phyloP scores from a whole-genome alignment of 2,888 invertebrate genomes.

The Coelinius sp. region DNA sequence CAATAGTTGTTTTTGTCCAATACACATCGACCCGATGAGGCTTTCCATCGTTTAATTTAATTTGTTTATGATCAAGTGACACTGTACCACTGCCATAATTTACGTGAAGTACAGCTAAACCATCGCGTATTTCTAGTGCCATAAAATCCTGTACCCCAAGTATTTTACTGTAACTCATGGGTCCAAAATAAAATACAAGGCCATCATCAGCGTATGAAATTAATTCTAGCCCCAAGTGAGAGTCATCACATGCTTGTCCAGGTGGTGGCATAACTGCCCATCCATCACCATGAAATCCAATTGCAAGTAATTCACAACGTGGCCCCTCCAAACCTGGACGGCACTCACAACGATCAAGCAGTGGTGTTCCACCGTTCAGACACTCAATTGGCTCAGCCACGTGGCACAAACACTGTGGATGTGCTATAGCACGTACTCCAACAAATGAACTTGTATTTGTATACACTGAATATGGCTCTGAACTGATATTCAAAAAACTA shows the following conservation, averaged over 20 bases:
- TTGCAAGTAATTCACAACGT: slow-evolving; percentile 89
- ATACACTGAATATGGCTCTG: slow-evolving; percentile 85
- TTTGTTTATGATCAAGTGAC: slow-evolving; percentile 78
- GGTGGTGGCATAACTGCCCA: slow-evolving; percentile 92
- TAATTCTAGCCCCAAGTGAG: slow-evolving; percentile 80
- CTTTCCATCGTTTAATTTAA: slow-evolving; percentile 85
- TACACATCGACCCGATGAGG: slow-evolving; percentile 86
- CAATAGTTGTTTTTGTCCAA: slow-evolving; percentile 74
- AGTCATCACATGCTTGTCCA: slow-evolving; percentile 88
- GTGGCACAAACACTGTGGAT: slow-evolving; percentile 83
- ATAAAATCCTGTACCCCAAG: slow-evolving; percentile 88
- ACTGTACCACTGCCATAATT: slow-evolving; percentile 91
- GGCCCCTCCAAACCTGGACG: slow-evolving; percentile 84
- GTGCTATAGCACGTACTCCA: slow-evolving; percentile 88
- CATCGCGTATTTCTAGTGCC: slow-evolving; percentile 86
- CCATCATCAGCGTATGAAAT: slow-evolving; percentile 84
- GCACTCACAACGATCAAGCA: slow-evolving; percentile 80
- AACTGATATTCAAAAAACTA: slow-evolving; percentile 82
- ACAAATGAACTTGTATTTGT: slow-evolving; percentile 96
- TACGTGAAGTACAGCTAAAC: slow-evolving; percentile 86
- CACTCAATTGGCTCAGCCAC: slow-evolving; percentile 75
- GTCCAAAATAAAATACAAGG: slow-evolving; percentile 93
- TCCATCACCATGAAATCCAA: slow-evolving; percentile 91
- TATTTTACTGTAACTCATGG: slow-evolving; percentile 77
- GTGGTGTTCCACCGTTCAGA: slow-evolving; percentile 81